Evolutionary conservation across 2,888 invertebrate species (phyloP), one percentile per base, ranked within the genome.

Genomic region (Cantharis flavilabris): DNA sequence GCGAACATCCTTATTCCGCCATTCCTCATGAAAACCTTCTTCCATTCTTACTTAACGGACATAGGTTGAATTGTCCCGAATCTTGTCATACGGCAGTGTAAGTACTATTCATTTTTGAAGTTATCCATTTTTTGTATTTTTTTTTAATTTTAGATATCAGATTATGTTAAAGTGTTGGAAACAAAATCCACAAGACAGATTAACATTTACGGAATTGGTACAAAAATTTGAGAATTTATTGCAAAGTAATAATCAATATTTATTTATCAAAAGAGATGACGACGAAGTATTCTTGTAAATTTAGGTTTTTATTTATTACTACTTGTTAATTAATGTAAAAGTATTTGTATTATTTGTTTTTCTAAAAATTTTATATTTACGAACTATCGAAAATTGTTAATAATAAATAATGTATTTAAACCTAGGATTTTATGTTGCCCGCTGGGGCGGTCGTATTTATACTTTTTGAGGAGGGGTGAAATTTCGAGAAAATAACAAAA

Each of bases 131-230:
- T 79, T 75, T 71, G 62, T 30, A 76, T 75, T 74, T 63, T 76
- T 63, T 76, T 64, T 18, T 76, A 77, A 76, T 84, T 86, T 71
- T 83, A 96, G 96, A 64, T 96, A 96, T 86, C 89, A 92, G 62
- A 86, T 96, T 72, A 96, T 96, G 95, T 83, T 89, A 14, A 90
- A 91, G 0, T 96, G 96, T 85, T 96, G 96, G 96, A 90, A 91
- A 75, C 89, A 89, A 1, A 89, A 90, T 71, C 93, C 96, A 0
- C 90, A 90, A 78, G 91, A 92, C 18, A 89, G 96, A 76, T 96
- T 96, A 0, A 92, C 92, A 14, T 96, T 96, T 88, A 86, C 89
- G 0, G 91, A 93, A 81, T 89, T 96, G 70, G 89, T 89, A 78
- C 85, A 84, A 80, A 87, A 86, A 73, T 87, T 91, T 18, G 92